Base-by-base conservation (phyloP, 2,113 vertebrate species). In the Poeciliopsis occidentalis region DNA sequence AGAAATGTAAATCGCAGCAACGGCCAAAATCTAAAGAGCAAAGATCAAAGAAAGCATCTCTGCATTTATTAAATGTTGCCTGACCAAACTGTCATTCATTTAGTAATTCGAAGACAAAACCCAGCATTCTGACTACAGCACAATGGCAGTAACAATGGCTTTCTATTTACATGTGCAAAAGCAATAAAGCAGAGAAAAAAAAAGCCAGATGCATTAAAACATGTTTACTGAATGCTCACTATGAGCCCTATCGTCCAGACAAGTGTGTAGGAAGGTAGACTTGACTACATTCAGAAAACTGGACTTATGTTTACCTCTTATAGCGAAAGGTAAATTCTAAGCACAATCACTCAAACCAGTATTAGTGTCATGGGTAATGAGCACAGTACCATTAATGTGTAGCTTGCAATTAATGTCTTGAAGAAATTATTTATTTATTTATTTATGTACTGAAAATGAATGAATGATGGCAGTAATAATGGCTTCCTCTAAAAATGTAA, bases 101-200 rank as follows among this genome's bases (percentile, higher is more conserved):
- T 29, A 26, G 60, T 37, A 62, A 30, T 66, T 75, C 6, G 60
- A 30, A 73, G 71, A 70, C 60, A 19, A 78, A 64, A 24, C 5
- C 26, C 31, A 1, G 26, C 60, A 51, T 67, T n/a, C 15, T 39
- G 34, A 31, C 32, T 34, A 34, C 32, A 34, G 8, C 32, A 34
- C 32, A 8, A 34, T 67, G 65, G n/a, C 29, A 73, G 61, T 26
- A 63, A 71, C 71, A 66, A 80, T 31, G n/a, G 27, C 65, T 64
- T 8, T 1, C 64, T n/a, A 73, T 71, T 73, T 70, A 74, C 84
- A 79, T 79, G 67, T 78, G 63, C 64, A 12, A 27, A 75, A 76
- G 84, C 85, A 83, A 79, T 86, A 81, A 89, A 86, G 13, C 51
- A 61, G 34, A 44, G 11, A 3, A 37, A 37, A 11, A 37, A 81